Evolutionary conservation across 2,888 invertebrate genomes (phyloP).

Genomic region (Diadegma fenestrale): DNA sequence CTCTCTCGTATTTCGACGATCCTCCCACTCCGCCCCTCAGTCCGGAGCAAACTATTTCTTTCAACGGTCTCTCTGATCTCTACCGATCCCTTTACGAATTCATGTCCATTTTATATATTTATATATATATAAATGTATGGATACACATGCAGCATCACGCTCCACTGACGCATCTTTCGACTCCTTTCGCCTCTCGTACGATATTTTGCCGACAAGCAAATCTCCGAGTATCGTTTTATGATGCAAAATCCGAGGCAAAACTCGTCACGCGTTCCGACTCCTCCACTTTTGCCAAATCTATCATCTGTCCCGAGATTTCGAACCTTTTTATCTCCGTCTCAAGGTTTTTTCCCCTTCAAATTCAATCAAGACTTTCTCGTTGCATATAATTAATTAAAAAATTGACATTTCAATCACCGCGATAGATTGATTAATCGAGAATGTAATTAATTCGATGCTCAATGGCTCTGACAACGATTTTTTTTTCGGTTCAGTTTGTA

Average conservation of each 20-base stretch:
- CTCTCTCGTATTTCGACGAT: constrained; percentile 41
- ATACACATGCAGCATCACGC: constrained; percentile 18
- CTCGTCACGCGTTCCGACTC: constrained; percentile 41
- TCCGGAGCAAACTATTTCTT: constrained; percentile 71
- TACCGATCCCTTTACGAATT: constrained; percentile 57
- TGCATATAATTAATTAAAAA: not conserved
- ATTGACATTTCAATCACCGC: not conserved
- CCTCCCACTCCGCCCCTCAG: constrained; percentile 43
- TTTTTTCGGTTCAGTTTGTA: not conserved
- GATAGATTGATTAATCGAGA: not conserved
- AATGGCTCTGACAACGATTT: not conserved
- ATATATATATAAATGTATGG: not conserved
- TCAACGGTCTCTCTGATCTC: constrained; percentile 72
- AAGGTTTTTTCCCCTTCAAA: not conserved
- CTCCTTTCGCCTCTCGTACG: constrained; percentile 31
- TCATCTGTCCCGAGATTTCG: not conserved
- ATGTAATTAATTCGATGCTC: not conserved
- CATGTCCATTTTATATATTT: constrained; percentile 9
- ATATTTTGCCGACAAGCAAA: constrained; percentile 57
- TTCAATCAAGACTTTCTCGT: not conserved
- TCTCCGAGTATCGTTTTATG: constrained; percentile 55
- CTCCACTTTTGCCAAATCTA: not conserved
- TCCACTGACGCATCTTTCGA: constrained; percentile 49
- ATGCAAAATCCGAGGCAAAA: constrained; percentile 56
- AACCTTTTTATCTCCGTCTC: not conserved